Base-by-base conservation (phyloP, 1,140 invertebrate genomes). In the Drosophila lacteicornis region DNA sequence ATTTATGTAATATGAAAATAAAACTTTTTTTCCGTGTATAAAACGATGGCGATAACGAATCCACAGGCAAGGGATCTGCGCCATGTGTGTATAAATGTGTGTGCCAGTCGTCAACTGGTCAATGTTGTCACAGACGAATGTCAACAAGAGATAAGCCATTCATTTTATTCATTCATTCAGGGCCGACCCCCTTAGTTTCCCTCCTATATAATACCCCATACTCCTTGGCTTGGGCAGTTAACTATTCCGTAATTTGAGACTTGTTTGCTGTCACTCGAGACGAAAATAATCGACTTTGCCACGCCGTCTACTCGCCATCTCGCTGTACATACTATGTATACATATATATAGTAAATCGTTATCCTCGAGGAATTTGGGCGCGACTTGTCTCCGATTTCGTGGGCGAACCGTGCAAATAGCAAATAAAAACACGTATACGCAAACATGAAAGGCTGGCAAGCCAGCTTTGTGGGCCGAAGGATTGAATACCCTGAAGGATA, bases 91-190 rank as follows among this genome's bases (percentile, higher is more conserved):
- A 30, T 68, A 55, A 55, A 40, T 40, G 71, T 61, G 62, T 51
- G 49, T 70, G 53, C 69, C 60, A 61, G 68, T 79, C 66, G 84
- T 81, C 81, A 82, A 90, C 85, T 90, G 85, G 85, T 90, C 85
- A 90, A 90, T 90, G 85, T 90, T 90, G 85, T 85, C 81, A 79
- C 85, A 90, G 85, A 90, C 85, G 85, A 85, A 85, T 90, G 85
- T 90, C 85, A 90, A 90, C 85, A 90, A 90, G 87, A 90, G 85
- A 90, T 90, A 90, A 90, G 85, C 85, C 85, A 90, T 90, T 90
- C 85, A 85, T 90, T 90, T 88, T 90, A 90, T 88, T 84, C 85
- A 88, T 88, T 90, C 81, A 79, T 80, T 81, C 74, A 51, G 61
- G 68, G 65, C 51, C 77, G 17, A 30, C 56, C 45, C 53, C 33